Evolutionary conservation across 2,888 invertebrate species (phyloP).

Genomic region (Nemoura dubitans): DNA sequence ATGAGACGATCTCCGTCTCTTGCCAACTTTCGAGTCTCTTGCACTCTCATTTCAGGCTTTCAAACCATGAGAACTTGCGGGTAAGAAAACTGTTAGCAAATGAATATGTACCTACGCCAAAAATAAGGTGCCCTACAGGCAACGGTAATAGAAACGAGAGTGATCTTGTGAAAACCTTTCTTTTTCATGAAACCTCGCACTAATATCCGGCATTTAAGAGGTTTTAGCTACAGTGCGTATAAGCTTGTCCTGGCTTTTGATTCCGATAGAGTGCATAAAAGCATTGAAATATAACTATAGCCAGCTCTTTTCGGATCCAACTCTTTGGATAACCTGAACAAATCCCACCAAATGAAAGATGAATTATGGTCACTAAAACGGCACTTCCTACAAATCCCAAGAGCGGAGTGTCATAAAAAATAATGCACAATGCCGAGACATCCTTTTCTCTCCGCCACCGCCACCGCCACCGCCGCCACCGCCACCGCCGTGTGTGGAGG

Average conservation of each 20-base stretch:
- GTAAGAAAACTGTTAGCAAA: not conserved
- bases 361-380: conserved; percentile 38
- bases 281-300: not conserved
- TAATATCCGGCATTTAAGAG: too few species aligned
- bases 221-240: not conserved
- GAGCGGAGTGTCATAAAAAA: conserved; percentile 34
- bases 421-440: conserved; percentile 28
- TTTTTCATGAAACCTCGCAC: not conserved
- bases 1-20: not conserved
- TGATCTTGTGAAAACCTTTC: not conserved
- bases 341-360: conserved; percentile 20
- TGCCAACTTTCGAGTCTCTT: not conserved
- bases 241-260: not conserved
- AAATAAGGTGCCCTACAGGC: not conserved
- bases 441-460: not conserved
- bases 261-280: not conserved
- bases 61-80: not conserved
- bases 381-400: conserved; percentile 32
- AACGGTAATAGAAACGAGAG: not conserved
- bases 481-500: conserved; percentile 1
- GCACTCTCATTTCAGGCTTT: not conserved
- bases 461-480: too few species aligned
- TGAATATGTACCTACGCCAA: too few species aligned
- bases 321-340: conserved; percentile 1
- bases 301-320: not conserved